Conservation (phyloP, 2,888 invertebrate species). For the Clunio marinus region DNA sequence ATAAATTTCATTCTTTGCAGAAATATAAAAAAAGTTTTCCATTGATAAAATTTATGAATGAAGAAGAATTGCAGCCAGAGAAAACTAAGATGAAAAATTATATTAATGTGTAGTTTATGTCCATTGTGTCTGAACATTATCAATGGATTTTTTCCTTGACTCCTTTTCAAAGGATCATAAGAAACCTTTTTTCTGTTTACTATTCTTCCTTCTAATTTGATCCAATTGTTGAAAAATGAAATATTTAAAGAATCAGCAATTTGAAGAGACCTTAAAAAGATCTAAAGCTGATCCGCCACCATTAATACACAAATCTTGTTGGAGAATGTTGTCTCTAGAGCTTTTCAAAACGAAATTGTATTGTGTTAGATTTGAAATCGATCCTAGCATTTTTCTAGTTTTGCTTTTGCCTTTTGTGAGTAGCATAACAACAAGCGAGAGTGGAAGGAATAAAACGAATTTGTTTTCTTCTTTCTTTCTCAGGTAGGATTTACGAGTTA, state of each 20-base stretch:
- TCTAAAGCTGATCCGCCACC: slow-evolving; percentile 37
- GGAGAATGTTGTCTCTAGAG: too few species aligned
- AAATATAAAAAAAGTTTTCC: not conserved
- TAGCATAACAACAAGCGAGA: not conserved
- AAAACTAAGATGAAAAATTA: not conserved
- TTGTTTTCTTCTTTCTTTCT: not conserved
- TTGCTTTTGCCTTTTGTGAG: not conserved
- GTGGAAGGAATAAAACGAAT: not conserved
- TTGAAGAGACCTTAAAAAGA: slow-evolving; percentile 5
- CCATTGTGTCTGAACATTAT: not conserved
- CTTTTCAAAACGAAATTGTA: slow-evolving; percentile 2
- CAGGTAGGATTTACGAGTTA: slow-evolving; percentile 6
- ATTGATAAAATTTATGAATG: slow-evolving; percentile 7
- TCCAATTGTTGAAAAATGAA: slow-evolving; percentile 38
- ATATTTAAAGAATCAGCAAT: slow-evolving; percentile 7
- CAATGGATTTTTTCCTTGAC: slow-evolving; percentile 12
- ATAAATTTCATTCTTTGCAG: not conserved
- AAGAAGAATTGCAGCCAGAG: not conserved
- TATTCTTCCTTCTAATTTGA: slow-evolving; percentile 37
- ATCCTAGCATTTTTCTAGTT: not conserved
- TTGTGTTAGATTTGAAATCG: slow-evolving; percentile 9
- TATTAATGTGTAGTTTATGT: not conserved
- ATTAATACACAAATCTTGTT: slow-evolving; percentile 23
- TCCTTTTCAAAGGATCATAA: slow-evolving; percentile 13
- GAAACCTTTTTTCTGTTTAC: slow-evolving; percentile 20